Percentiles rank a stretch among this genome's conserved stretches.
Evolutionary conservation across 2,888 invertebrate genomes (phyloP).

Genomic region (Apomyelois bistriatella): DNA sequence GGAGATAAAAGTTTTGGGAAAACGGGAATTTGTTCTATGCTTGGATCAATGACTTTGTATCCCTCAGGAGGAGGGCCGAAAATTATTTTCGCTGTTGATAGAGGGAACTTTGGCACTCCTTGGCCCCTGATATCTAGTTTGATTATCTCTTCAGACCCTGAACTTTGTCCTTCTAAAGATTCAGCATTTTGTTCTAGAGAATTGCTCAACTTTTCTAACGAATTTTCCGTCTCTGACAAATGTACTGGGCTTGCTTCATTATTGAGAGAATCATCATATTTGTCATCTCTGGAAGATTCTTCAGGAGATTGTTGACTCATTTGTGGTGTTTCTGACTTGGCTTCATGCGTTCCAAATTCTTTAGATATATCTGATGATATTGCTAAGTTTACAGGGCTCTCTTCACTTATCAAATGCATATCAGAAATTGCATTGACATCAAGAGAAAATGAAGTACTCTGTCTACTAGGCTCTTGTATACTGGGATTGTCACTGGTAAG

Average conservation of each 20-base stretch:
- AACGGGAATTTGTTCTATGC: constrained; percentile 49
- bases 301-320: constrained; percentile 31
- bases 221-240: constrained; percentile 30
- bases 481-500: constrained; percentile 44
- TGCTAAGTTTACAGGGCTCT: constrained; percentile 63
- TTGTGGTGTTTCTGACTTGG: constrained; percentile 29
- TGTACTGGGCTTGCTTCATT: constrained; percentile 43
- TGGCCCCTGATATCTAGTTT: constrained; percentile 72
- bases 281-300: constrained; percentile 51
- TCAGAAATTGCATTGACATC: constrained; percentile 53
- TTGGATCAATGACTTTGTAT: constrained; percentile 46
- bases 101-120: constrained; percentile 54
- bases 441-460: constrained; percentile 55
- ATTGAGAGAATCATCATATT: constrained; percentile 63
- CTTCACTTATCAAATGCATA: constrained; percentile 58
- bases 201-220: constrained; percentile 31
- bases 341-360: constrained; percentile 36
- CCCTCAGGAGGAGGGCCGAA: constrained; percentile 70
- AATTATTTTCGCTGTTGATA: constrained; percentile 62
- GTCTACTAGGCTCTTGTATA: constrained; percentile 46
- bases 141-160: constrained; percentile 71
- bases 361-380: constrained; percentile 57
- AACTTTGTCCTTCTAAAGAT: constrained; percentile 42
- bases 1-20: constrained; percentile 63
- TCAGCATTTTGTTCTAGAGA: constrained; percentile 31